A percentile compares a stretch with the other conserved stretches of the same genome.
Conservation (phyloP, 2,888 invertebrate species). For the Eurytoma adleriae region DNA sequence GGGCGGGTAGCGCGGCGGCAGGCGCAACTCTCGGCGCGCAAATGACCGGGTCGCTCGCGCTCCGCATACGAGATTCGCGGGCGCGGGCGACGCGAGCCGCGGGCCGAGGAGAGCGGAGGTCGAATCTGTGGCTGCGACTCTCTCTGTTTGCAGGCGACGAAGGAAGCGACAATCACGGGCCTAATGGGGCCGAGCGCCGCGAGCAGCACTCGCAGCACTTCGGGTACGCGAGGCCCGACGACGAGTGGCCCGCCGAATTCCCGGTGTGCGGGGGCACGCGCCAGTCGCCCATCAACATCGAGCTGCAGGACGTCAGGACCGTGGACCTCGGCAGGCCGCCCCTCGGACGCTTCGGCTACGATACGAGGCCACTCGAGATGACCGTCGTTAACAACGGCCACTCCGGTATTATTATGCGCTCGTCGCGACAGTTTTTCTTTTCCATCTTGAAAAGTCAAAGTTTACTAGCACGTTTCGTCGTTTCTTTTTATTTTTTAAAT, state of each 20-base stretch:
- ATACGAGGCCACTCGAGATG: slow-evolving; percentile 40
- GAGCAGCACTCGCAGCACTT: slow-evolving; percentile 39
- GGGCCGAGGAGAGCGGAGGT: neutral
- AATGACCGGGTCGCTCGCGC: neutral
- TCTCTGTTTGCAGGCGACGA: slow-evolving; percentile 45
- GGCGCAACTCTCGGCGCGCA: no score
- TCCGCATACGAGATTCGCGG: neutral
- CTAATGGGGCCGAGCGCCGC: neutral
- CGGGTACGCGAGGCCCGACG: slow-evolving; percentile 54
- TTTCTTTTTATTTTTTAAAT: no score
- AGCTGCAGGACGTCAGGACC: slow-evolving; percentile 29
- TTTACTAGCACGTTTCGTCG: no score
- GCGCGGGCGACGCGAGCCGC: neutral
- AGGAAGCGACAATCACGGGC: slow-evolving; percentile 26
- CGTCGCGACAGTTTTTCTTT: no score
- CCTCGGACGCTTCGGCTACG: slow-evolving; percentile 34
- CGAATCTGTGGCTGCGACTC: slow-evolving; percentile 15
- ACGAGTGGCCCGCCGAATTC: slow-evolving; percentile 56
- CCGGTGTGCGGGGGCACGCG: slow-evolving; percentile 57
- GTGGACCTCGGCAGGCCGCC: slow-evolving; percentile 6
- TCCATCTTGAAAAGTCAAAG: no score
- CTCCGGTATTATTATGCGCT: slow-evolving; percentile 46
- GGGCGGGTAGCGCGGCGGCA: no score
- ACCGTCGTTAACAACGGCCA: slow-evolving; percentile 54
- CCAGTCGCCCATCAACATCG: slow-evolving; percentile 62